Base-by-base conservation (phyloP, 2,888 invertebrate genomes). In the Sinopyrophorus schimmeli region DNA sequence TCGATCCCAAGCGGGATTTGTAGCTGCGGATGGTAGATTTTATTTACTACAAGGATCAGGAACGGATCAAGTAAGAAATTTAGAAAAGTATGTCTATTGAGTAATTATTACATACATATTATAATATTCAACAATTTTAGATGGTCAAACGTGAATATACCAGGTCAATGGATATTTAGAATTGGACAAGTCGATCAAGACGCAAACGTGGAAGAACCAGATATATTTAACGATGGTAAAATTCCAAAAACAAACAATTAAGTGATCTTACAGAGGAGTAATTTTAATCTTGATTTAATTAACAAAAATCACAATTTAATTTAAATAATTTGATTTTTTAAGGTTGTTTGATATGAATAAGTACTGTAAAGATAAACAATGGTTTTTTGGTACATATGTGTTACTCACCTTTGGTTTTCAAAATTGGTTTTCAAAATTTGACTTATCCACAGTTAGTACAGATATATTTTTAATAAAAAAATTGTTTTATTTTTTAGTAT, bases 1-100 rank as follows among this genome's bases (percentile, higher is more conserved):
- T 0, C 86, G 91, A 61, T 95, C 93, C 1, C 97, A 98, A 74
- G 93, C 89, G 38, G 97, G 96, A 2, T 88, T 98, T 61, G 84
- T 92, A 54, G 81, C 91, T 1, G 88, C 88, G 53, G 91, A 92
- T 68, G 90, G 90, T 24, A 80, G 87, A 47, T 76, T 83, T 42
- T 84, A 82, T 63, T 80, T 82, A 2, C 76, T 97, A 11, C 84
- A 87, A 49, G 92, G 92, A 41, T 96, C 96, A 7, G 97, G 95
- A 27, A 91, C 89, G n/a, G 91, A 92, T 69, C 89, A 89, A 73
- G 86, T 91, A 55, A 78, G 81, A 60, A 86, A 87, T 69, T 78
- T 92, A 54, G 82, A 86, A 73, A 86, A 82, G 92, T 92, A 77
- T 69, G 74, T 20, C 16, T 15, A 15, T 15, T 26, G 12, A 7